phyloP scores from a whole-genome alignment of 2,113 vertebrate genomes.

The Peromyscus maniculatus region DNA sequence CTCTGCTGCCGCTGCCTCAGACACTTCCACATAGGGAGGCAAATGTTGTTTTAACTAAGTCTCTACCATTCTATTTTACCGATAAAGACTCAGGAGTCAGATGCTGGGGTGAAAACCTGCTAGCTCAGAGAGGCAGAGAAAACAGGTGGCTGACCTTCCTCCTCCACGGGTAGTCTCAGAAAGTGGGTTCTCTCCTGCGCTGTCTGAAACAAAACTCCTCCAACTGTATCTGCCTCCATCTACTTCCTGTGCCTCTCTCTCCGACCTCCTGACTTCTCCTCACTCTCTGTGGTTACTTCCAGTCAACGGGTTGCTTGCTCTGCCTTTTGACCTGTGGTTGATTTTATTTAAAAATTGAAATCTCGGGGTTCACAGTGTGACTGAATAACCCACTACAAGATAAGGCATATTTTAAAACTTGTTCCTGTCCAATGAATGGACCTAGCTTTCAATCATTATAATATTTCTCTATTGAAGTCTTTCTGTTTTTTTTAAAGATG shows the following conservation, averaged over 20 bases:
- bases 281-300: neutral
- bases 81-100: neutral
- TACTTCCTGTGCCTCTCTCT: neutral
- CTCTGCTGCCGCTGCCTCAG: neutral
- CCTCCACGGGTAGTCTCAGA: neutral
- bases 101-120: neutral
- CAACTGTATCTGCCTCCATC: neutral
- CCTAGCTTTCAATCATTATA: constrained; percentile 35
- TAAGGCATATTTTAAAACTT: constrained; percentile 16
- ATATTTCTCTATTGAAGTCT: neutral
- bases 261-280: neutral
- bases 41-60: neutral
- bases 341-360: neutral
- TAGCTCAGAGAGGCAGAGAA: neutral
- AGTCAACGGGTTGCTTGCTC: neutral
- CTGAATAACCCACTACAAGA: neutral
- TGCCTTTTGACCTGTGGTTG: neutral
- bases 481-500: too few species aligned
- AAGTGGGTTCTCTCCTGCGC: neutral
- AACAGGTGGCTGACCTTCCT: neutral
- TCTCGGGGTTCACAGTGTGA: neutral
- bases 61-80: neutral
- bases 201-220: neutral
- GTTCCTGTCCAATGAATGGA: neutral
- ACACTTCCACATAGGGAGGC: neutral